Conservation (phyloP, 2,113 vertebrate genomes). For the Antechinus stuartii region DNA sequence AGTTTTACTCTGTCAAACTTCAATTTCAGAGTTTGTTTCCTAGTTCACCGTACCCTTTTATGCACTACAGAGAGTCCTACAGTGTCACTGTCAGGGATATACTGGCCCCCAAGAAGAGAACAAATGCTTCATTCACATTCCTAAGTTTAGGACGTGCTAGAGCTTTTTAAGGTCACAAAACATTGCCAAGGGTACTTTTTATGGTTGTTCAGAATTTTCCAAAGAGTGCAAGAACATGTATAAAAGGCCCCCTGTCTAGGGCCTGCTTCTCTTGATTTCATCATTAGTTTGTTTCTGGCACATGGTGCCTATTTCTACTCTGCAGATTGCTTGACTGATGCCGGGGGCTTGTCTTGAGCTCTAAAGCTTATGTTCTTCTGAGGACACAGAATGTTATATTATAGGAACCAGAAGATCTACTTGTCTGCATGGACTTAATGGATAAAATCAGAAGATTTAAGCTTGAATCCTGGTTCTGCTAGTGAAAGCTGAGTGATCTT, state of each 20-base stretch:
- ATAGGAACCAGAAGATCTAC: not conserved
- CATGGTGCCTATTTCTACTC: not conserved
- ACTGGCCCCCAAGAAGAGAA: slow-evolving; percentile 6
- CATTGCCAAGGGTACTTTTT: slow-evolving; percentile 51
- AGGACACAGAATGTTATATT: not conserved
- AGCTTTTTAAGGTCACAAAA: slow-evolving; percentile 41
- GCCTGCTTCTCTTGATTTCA: not conserved
- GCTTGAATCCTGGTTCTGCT: not conserved
- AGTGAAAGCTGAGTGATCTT: not conserved
- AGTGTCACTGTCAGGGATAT: slow-evolving; percentile 11
- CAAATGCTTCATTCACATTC: not conserved
- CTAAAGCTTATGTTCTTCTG: not conserved
- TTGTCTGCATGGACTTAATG: not conserved
- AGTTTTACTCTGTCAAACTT: not conserved
- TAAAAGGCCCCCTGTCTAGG: not conserved
- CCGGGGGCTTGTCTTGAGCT: not conserved
- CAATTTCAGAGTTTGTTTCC: not conserved
- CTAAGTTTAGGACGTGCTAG: not conserved
- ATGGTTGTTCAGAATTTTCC: slow-evolving; percentile 44
- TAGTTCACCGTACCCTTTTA: not conserved
- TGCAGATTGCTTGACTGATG: not conserved
- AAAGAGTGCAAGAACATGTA: slow-evolving; percentile 15
- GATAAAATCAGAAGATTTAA: not conserved
- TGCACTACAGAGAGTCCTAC: not conserved
- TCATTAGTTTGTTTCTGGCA: not conserved